Evolutionary conservation across 2,797 vertebrate species (phyloP).

Genomic region (Enteromius paludinosus): DNA sequence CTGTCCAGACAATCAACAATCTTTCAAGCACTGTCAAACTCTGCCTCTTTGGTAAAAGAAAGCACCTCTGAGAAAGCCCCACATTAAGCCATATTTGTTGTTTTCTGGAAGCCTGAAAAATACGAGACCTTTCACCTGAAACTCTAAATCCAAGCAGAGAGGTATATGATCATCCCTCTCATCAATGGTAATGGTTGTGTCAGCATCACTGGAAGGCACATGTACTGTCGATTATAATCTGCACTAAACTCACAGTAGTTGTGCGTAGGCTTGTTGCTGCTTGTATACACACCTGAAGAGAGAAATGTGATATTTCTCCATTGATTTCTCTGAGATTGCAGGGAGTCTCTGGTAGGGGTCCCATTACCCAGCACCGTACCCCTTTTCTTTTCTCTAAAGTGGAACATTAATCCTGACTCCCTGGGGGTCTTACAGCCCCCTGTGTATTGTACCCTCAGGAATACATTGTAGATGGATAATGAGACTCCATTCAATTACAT

Average conservation of each 20-base stretch:
- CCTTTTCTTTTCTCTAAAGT: conserved; percentile 42
- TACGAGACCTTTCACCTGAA: not conserved
- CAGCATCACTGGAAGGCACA: not conserved
- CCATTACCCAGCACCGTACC: conserved; percentile 53
- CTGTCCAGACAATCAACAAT: conserved; percentile 6
- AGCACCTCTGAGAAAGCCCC: conserved; percentile 4
- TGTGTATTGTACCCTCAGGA: conserved; percentile 46
- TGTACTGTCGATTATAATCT: not conserved
- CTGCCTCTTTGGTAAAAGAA: not conserved
- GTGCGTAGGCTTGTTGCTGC: conserved; percentile 22
- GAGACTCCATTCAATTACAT: conserved; percentile 53
- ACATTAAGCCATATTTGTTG: not conserved
- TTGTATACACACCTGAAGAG: conserved; percentile 35
- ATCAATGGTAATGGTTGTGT: not conserved
- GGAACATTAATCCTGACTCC: conserved; percentile 50
- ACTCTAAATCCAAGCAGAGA: not conserved
- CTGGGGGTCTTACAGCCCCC: conserved; percentile 18
- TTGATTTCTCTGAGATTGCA: conserved; percentile 55
- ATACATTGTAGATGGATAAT: conserved; percentile 5
- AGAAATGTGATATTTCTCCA: conserved; percentile 53
- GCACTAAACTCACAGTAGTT: conserved; percentile 6
- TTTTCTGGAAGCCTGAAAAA: conserved; percentile 1
- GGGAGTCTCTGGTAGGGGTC: conserved; percentile 53
- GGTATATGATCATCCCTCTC: not conserved
- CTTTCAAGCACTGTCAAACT: not conserved